Percentiles rank a stretch among this genome's conserved stretches.
Conservation (phyloP, 2,888 invertebrate species). For the Eustalomyia histrio region DNA sequence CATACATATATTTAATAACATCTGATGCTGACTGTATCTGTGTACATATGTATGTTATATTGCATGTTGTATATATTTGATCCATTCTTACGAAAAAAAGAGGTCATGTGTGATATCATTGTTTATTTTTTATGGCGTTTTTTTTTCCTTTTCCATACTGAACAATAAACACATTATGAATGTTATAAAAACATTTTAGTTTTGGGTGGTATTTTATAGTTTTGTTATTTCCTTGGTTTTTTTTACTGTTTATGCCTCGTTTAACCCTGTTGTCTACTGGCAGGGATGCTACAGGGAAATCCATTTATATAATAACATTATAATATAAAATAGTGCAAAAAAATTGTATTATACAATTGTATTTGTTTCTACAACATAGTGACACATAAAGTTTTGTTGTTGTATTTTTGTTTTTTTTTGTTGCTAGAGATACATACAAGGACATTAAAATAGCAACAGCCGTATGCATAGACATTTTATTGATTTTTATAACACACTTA, state of each 20-base stretch:
- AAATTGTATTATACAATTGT: neutral
- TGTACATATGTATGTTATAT: too few relatives aligned
- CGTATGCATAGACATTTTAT: too few relatives aligned
- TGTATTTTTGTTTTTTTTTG: neutral
- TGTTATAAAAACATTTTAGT: slow-evolving; percentile 4
- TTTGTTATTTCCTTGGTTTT: neutral
- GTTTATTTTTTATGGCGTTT: neutral
- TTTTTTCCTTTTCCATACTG: neutral
- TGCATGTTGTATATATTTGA: neutral
- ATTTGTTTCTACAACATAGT: slow-evolving; percentile 14
- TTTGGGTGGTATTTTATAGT: neutral
- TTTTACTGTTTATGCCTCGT: slow-evolving; percentile 1
- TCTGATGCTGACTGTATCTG: slow-evolving; percentile 1
- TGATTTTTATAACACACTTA: too few relatives aligned
- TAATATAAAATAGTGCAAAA: slow-evolving; percentile 14
- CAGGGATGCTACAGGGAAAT: slow-evolving; percentile 13
- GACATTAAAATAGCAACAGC: neutral
- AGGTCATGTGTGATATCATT: slow-evolving; percentile 50
- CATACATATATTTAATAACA: neutral
- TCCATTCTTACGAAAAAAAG: slow-evolving; percentile 25
- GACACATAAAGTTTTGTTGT: slow-evolving; percentile 26
- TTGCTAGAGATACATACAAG: neutral
- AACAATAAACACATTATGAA: slow-evolving; percentile 38
- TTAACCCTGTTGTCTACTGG: slow-evolving; percentile 3
- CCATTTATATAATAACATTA: slow-evolving; percentile 15